Evolutionary conservation across 2,797 vertebrate genomes (phyloP), one percentile per base, ranked within the genome.

Genomic region (Peromyscus aztecus): DNA sequence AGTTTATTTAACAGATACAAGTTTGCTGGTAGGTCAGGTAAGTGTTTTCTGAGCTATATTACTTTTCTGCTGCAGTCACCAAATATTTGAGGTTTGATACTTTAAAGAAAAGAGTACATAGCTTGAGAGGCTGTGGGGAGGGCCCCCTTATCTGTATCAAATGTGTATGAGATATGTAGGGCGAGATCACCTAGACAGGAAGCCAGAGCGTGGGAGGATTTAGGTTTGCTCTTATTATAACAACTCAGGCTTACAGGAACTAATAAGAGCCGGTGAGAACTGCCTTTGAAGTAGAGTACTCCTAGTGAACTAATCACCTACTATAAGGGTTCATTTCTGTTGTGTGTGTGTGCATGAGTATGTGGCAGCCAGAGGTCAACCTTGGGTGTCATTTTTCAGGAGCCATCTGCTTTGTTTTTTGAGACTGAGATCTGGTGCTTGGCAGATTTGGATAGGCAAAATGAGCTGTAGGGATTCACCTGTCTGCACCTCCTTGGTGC

Each of bases 11-110:
- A 91, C 12, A 82, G 23, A 29, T 73, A 67, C 19, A n/a, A 10
- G 92, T 94, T 92, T 94, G 34, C 46, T 95, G 52, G 11, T 88
- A 91, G 61, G 12, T 52, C 29, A 69, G 43, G 83, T n/a, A 63
- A 93, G 0, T 94, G 37, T 91, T 88, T 96, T 63, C 37, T 89
- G 65, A 27, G 77, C 49, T 57, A 23, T 81, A n/a, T 37, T 71
- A 59, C 9, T 88, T 71, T 80, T 29, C 52, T 86, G 24, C 55
- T 46, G 75, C 59, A 71, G n/a, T 67, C 37, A 92, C 29, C 49
- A 93, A 37, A 71, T 27, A 61, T 8, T 61, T 65, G 71, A 86
- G 82, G 27, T 40, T 92, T 59, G 34, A 29, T 83, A 73, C 65
- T 80, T 65, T 69, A 46, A 59, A 80, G 76, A 80, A 86, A 71